Conservation (phyloP, 2,797 vertebrate species). For the Etheostoma perlongum region DNA sequence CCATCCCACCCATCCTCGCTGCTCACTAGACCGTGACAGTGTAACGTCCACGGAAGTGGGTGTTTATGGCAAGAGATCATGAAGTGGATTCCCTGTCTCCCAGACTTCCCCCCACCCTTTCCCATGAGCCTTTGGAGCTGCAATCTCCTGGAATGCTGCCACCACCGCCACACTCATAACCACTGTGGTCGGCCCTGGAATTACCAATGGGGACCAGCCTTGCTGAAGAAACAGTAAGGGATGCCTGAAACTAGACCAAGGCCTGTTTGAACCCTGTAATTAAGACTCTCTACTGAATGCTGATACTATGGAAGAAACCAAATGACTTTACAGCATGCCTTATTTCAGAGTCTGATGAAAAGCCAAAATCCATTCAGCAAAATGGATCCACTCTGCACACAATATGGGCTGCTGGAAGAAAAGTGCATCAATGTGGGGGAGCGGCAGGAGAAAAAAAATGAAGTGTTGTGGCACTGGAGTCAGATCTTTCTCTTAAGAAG, state of each 20-base stretch:
- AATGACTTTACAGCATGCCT: slow-evolving; percentile 85
- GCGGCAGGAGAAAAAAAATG: slow-evolving; percentile 38
- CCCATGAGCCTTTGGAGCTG: slow-evolving; percentile 80
- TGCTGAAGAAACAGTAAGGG: slow-evolving; percentile 81
- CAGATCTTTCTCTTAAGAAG: slow-evolving; percentile 46
- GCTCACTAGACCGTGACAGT: slow-evolving; percentile 63
- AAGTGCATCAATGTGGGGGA: slow-evolving; percentile 70
- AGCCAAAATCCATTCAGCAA: slow-evolving; percentile 83
- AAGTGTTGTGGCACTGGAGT: slow-evolving; percentile 64
- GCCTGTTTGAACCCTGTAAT: slow-evolving; percentile 84
- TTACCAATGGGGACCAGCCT: slow-evolving; percentile 81
- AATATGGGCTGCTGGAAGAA: slow-evolving; percentile 61
- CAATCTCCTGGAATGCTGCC: slow-evolving; percentile 80
- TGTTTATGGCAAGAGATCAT: slow-evolving; percentile 80
- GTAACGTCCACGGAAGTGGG: slow-evolving; percentile 76
- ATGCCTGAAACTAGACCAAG: slow-evolving; percentile 83
- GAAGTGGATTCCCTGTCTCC: slow-evolving; percentile 77
- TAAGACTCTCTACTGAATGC: slow-evolving; percentile 85
- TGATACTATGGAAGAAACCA: slow-evolving; percentile 87
- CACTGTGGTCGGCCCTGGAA: slow-evolving; percentile 85
- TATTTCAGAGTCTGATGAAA: slow-evolving; percentile 76
- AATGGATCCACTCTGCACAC: slow-evolving; percentile 66
- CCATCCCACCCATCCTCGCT: slow-evolving; percentile 73
- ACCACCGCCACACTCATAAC: slow-evolving; percentile 80
- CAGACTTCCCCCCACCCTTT: slow-evolving; percentile 82